Evolutionary conservation across 2,888 invertebrate species (phyloP).

Genomic region (Auanema freiburgensis): DNA sequence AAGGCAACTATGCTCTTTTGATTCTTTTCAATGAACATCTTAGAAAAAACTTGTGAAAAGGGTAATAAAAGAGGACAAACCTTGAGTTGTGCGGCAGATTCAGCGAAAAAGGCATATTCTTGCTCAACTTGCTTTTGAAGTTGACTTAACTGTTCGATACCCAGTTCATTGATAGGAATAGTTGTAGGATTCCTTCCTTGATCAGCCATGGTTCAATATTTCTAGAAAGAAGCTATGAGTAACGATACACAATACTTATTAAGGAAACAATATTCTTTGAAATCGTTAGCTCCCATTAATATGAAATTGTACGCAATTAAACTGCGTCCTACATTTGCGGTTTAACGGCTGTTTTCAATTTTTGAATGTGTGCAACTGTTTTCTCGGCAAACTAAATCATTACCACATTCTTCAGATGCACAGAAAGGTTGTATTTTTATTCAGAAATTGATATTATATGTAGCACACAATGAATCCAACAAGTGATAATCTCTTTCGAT

Average conservation of each 20-base stretch:
- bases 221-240: background rate
- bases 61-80: slow-evolving; percentile 69
- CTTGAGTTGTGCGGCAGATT: slow-evolving; percentile 85
- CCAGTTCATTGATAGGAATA: slow-evolving; percentile 30
- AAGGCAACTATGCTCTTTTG: slow-evolving; percentile 77
- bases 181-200: slow-evolving; percentile 10
- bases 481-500: too few relatives aligned
- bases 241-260: background rate
- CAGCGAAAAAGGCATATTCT: slow-evolving; percentile 75
- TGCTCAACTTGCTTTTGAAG: slow-evolving; percentile 50
- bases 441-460: too few relatives aligned
- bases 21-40: slow-evolving; percentile 74
- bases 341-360: too few relatives aligned
- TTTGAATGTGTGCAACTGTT: too few relatives aligned
- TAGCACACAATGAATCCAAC: too few relatives aligned
- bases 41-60: slow-evolving; percentile 1
- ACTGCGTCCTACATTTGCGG: too few relatives aligned
- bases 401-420: too few relatives aligned
- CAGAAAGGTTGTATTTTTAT: too few relatives aligned
- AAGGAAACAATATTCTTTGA: background rate
- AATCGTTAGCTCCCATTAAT: background rate
- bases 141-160: slow-evolving; percentile 46
- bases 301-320: slow-evolving; percentile 5
- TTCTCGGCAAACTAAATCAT: too few relatives aligned
- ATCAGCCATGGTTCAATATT: background rate